These are phyloP conservation scores for Anthrax anthrax DNA, from an alignment of 2,888 invertebrate species.

Conservation along the genomic window DNA sequence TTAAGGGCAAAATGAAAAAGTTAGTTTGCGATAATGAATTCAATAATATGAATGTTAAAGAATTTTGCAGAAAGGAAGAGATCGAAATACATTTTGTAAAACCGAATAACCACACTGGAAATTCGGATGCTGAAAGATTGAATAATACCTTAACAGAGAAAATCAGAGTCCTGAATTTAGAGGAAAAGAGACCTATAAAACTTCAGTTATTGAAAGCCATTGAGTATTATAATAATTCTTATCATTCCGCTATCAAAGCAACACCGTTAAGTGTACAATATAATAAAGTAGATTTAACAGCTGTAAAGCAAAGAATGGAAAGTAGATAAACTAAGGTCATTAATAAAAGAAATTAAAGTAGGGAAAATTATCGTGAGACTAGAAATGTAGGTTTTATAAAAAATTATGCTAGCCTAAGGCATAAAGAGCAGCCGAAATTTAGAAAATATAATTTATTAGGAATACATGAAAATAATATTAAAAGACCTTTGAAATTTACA, in stretches of 20 bases:
- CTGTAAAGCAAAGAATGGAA: not conserved
- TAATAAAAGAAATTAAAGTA: not conserved
- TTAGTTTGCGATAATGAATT: not conserved
- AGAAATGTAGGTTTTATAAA: not conserved
- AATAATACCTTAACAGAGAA: not conserved
- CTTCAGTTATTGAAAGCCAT: not conserved
- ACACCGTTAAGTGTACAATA: not conserved
- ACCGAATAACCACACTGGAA: not conserved
- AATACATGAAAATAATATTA: conserved; percentile 1
- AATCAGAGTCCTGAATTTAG: not conserved
- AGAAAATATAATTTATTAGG: not conserved
- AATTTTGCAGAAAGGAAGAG: not conserved
- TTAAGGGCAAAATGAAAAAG: not conserved
- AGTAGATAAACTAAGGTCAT: too few relatives aligned
- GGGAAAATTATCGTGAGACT: not conserved
- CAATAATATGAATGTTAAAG: not conserved
- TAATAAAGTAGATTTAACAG: not conserved
- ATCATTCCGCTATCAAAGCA: not conserved
- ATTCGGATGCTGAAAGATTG: not conserved
- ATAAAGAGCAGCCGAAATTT: conserved; percentile 1
- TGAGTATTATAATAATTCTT: not conserved
- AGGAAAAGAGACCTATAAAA: not conserved
- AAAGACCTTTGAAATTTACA: conserved; percentile 1
- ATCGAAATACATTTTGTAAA: conserved; percentile 1
- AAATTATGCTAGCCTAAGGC: not conserved